A percentile compares a stretch with the other conserved stretches of the same genome.
These are phyloP conservation scores for Drosophila vallismaia DNA, from an alignment of 2,888 invertebrate genomes.

Conservation along the genomic window DNA sequence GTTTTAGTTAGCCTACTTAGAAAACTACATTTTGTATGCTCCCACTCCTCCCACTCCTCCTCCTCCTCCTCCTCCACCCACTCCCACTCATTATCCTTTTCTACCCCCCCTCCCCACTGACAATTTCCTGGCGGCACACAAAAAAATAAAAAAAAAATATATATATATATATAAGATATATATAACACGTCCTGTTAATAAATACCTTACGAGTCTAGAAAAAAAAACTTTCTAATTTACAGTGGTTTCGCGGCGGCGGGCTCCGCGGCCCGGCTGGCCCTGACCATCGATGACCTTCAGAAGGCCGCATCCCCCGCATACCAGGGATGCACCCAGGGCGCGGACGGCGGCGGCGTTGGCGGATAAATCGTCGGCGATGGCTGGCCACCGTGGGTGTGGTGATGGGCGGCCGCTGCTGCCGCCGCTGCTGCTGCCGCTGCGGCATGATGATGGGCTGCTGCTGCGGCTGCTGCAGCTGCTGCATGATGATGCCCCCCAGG, in stretches of 20 bases:
- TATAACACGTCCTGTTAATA: slow-evolving; percentile 23
- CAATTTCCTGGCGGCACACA: no score
- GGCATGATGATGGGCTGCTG: slow-evolving; percentile 54
- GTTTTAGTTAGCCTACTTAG: slow-evolving; percentile 73
- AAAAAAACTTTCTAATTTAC: slow-evolving; percentile 21
- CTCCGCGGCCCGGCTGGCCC: background rate
- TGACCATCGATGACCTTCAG: slow-evolving; percentile 53
- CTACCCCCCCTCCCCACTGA: background rate
- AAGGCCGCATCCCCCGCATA: slow-evolving; percentile 83
- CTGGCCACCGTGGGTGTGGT: slow-evolving; percentile 82
- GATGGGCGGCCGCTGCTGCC: slow-evolving; percentile 60
- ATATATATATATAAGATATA: slow-evolving; percentile 1
- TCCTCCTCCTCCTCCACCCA: background rate
- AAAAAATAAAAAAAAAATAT: slow-evolving; percentile 18
- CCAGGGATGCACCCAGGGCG: slow-evolving; percentile 84
- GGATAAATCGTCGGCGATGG: slow-evolving; percentile 84
- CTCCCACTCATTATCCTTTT: background rate
- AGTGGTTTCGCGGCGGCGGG: slow-evolving; percentile 1
- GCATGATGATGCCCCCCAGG: slow-evolving; percentile 72
- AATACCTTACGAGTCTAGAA: slow-evolving; percentile 38
- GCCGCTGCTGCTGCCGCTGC: slow-evolving; percentile 51
- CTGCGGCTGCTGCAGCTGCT: slow-evolving; percentile 60
- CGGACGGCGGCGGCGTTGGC: slow-evolving; percentile 84
- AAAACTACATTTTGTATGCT: slow-evolving; percentile 35
- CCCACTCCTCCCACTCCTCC: background rate